These are phyloP conservation scores for Scolopax mira DNA, from an alignment of 2,113 vertebrate genomes.

Conservation along the genomic window DNA sequence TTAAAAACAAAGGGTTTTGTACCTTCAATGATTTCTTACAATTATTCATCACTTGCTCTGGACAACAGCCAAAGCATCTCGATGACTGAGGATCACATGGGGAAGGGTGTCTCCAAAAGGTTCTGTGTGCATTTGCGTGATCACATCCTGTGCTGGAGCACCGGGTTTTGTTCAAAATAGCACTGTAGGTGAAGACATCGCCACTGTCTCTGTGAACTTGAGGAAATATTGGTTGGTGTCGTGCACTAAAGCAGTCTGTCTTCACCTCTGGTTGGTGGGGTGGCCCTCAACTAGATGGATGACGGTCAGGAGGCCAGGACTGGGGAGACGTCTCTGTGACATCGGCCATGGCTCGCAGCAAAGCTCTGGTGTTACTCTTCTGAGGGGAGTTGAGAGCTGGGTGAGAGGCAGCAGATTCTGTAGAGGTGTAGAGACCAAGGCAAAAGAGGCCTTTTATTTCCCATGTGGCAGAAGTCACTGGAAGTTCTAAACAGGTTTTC, in stretches of 20 bases:
- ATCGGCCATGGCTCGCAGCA: neutral
- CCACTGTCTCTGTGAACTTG: neutral
- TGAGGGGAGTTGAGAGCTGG: neutral
- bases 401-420: neutral
- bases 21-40: neutral
- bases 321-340: neutral
- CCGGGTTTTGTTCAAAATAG: neutral
- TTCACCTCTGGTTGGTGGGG: neutral
- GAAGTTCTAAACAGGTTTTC: neutral
- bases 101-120: neutral
- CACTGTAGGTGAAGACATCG: neutral
- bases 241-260: neutral
- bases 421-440: neutral
- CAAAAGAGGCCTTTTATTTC: neutral
- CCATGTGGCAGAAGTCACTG: neutral
- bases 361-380: neutral
- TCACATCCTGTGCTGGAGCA: neutral
- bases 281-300: neutral
- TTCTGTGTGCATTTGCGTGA: neutral
- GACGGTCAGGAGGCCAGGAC: neutral
- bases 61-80: neutral
- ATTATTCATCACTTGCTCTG: slow-evolving; percentile 23
- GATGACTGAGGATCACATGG: neutral
- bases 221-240: neutral
- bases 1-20: slow-evolving; percentile 37